Percentiles rank a stretch among this genome's conserved stretches.
Evolutionary conservation across 1,140 invertebrate species (phyloP).

Genomic region (Microvelia longipes): DNA sequence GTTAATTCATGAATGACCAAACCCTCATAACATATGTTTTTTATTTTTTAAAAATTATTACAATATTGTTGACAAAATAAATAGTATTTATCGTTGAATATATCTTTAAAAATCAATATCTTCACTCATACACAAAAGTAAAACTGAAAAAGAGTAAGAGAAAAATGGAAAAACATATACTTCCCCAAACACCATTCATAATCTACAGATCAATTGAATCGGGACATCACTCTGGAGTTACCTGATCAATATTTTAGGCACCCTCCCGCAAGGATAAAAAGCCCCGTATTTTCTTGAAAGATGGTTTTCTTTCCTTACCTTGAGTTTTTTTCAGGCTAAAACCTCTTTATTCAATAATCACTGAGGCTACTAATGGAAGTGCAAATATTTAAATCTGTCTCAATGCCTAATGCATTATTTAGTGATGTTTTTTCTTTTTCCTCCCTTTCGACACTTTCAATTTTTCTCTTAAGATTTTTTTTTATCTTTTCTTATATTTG

Average conservation of each 20-base stretch:
- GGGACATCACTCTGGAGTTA: background rate
- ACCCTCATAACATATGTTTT: no score
- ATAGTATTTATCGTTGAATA: no score
- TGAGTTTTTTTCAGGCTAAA: background rate
- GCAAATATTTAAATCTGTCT: constrained; percentile 4
- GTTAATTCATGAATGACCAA: no score
- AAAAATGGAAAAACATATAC: no score
- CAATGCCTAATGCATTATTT: constrained; percentile 6
- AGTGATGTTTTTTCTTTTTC: background rate
- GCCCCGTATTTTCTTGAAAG: background rate
- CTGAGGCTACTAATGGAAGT: background rate
- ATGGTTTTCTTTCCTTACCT: background rate
- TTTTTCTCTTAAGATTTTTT: background rate
- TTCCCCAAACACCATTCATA: background rate
- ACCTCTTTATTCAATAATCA: constrained; percentile 4
- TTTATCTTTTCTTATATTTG: no score
- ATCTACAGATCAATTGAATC: background rate
- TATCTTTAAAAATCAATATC: no score
- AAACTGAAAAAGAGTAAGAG: no score
- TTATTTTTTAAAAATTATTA: no score
- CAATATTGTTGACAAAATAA: no score
- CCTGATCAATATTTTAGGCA: background rate
- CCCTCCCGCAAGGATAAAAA: background rate
- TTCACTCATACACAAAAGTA: no score
- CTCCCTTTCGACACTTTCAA: background rate